Conservation (phyloP, 2,888 invertebrate genomes). For the Ptilodon capucinus region DNA sequence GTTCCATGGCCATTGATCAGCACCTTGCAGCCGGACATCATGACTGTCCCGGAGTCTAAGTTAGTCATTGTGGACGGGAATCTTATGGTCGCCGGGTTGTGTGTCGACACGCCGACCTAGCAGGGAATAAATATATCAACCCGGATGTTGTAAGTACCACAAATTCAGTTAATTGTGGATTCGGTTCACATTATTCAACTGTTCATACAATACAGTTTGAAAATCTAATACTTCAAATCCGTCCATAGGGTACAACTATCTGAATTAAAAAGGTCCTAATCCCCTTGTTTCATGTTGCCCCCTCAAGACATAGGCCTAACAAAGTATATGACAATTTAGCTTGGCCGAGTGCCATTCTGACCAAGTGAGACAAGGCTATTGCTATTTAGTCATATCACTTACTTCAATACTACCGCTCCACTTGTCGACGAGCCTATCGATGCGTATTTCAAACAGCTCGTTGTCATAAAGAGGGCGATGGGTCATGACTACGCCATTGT, state of each 20-base stretch:
- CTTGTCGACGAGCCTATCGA: slow-evolving; percentile 95
- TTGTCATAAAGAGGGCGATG: slow-evolving; percentile 93
- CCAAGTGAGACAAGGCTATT: too few relatives aligned
- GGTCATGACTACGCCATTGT: slow-evolving; percentile 98
- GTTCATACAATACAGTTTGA: too few relatives aligned
- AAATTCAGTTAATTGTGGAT: too few relatives aligned
- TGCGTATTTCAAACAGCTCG: slow-evolving; percentile 96
- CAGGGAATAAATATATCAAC: background rate
- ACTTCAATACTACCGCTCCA: slow-evolving; percentile 97
- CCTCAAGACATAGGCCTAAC: too few relatives aligned
- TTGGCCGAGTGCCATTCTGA: too few relatives aligned
- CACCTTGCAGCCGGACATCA: slow-evolving; percentile 99
- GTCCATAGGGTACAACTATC: too few relatives aligned
- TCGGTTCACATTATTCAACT: too few relatives aligned
- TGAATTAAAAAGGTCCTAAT: too few relatives aligned
- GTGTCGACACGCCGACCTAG: slow-evolving; percentile 95
- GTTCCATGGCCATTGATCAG: slow-evolving; percentile 98
- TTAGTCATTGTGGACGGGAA: slow-evolving; percentile 99
- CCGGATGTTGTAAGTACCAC: too few relatives aligned
- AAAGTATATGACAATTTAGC: too few relatives aligned
- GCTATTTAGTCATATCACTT: slow-evolving; percentile 14
- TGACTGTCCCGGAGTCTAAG: slow-evolving; percentile 94
- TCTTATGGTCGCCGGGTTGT: slow-evolving; percentile 93
- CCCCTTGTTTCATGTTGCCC: too few relatives aligned
- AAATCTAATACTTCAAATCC: too few relatives aligned